Evolutionary conservation across 1,140 invertebrate genomes (phyloP).

Genomic region (Sitobion miscanthi): DNA sequence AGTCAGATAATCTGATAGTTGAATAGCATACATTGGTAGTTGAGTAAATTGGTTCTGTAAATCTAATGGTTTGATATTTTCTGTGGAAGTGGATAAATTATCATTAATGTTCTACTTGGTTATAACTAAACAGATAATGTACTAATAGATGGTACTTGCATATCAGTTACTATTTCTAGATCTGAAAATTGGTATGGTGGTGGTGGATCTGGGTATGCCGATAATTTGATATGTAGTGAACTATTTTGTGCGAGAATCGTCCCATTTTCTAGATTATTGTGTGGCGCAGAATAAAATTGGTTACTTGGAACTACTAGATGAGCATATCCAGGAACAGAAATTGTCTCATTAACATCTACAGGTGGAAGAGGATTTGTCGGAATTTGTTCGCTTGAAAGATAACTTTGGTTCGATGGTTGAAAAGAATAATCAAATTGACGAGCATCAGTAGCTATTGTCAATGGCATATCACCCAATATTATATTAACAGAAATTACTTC

Average conservation of each 20-base stretch:
- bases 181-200: background rate
- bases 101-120: background rate
- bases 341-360: background rate
- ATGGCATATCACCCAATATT: slow-evolving; percentile 4
- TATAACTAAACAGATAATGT: background rate
- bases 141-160: background rate
- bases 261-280: background rate
- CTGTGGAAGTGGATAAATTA: background rate
- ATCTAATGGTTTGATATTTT: background rate
- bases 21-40: too few relatives aligned
- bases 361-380: background rate
- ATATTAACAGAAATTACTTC: background rate
- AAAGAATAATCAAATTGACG: background rate
- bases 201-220: background rate
- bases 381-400: background rate
- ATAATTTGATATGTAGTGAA: background rate
- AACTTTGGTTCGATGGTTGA: background rate
- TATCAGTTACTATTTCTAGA: background rate
- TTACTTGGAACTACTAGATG: background rate
- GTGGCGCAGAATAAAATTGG: too few relatives aligned
- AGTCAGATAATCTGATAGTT: too few relatives aligned
- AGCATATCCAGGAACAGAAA: slow-evolving; percentile 7
- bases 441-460: background rate
- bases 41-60: background rate
- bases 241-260: background rate